Evolutionary conservation across 23 tunicate species (phyloP), one percentile per base, ranked within the genome.

Genomic region (Ascidia mentula): DNA sequence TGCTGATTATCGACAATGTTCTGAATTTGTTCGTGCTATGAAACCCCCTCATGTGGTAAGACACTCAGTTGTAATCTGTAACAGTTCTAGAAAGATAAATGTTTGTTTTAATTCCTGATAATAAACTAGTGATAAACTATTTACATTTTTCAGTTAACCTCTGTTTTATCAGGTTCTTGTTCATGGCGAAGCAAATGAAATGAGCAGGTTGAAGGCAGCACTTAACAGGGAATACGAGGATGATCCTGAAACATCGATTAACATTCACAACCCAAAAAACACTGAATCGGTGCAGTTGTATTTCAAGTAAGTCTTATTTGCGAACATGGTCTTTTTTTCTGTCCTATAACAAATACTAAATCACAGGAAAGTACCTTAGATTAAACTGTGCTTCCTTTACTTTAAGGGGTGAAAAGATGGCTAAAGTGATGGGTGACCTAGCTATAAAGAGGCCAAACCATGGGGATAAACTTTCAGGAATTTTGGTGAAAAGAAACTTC

Each of bases 111-210:
- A 5, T 5, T 9, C 13, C 65, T 53, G 13, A 53, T 53, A 9
- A 1, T 53, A 5, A 6, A 53, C 24, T 9, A 9, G 12, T 42
- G 15, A 9, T 15, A 42, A 42, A 42, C 80, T 39, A 9, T 12
- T 6, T 13, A 26, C n/a, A 13, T 40, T 38, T 40, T 76, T 20
- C 12, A 40, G 38, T 65, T 5, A 7, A 46, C 18, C 53, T 46
- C 32, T 18, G n/a, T 82, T 31, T 46, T 6, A 5, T 18, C 71
- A 93, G 98, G 90, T 93, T 13, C 72, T 95, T 13, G 98, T 95
- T 20, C 98, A 95, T 46, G 98, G 98, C 0, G 98, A 95, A 86
- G 98, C 98, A 45, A 95, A 90, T 74, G 99, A 95, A 61, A 95
- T 95, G 99, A 84, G 87, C 0, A 73, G 99, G 53, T 69, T 95